Evolutionary conservation across 2,888 invertebrate genomes (phyloP).

Genomic region (Dryobota labecula): DNA sequence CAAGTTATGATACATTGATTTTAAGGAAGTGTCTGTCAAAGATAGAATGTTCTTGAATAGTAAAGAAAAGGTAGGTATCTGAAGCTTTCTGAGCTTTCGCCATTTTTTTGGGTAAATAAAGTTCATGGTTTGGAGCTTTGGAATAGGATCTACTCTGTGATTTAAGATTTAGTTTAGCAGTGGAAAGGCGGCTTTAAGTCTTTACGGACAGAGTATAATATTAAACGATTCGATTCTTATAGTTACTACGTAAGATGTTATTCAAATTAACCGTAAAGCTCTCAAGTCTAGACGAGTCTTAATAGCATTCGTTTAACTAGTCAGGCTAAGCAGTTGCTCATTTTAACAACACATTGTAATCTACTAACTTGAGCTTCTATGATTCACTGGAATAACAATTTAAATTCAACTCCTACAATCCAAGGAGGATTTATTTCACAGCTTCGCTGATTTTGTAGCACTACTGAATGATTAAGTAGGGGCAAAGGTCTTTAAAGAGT

Average conservation of each 20-base stretch:
- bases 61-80: background rate
- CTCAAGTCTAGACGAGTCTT: slow-evolving; percentile 24
- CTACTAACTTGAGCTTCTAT: slow-evolving; percentile 34
- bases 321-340: slow-evolving; percentile 11
- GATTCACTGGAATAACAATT: slow-evolving; percentile 56
- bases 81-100: background rate
- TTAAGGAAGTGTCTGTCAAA: background rate
- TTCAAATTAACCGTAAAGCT: slow-evolving; percentile 16
- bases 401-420: slow-evolving; percentile 50
- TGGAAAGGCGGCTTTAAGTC: background rate
- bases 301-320: slow-evolving; percentile 19
- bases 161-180: background rate
- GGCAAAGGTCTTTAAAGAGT: background rate
- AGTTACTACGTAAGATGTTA: background rate
- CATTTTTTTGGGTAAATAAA: background rate
- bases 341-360: slow-evolving; percentile 43
- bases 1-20: background rate
- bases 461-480: background rate
- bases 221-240: background rate
- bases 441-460: background rate
- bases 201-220: background rate
- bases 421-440: slow-evolving; percentile 24
- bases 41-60: too few species aligned
- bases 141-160: too few species aligned
- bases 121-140: too few species aligned